Evolutionary conservation across 1,140 invertebrate genomes (phyloP).

Genomic region (Atta texana): DNA sequence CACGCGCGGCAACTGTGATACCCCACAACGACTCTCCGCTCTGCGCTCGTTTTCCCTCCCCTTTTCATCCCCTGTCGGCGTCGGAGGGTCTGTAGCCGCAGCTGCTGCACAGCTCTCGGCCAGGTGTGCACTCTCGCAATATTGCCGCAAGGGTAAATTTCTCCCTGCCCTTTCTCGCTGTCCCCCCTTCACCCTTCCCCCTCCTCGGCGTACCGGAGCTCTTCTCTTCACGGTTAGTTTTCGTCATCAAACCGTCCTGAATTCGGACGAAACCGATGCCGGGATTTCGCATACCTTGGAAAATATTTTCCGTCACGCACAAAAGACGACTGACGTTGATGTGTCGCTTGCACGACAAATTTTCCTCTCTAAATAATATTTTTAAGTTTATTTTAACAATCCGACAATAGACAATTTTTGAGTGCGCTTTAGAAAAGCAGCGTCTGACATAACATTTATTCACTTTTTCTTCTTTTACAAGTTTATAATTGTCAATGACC

Average conservation of each 20-base stretch:
- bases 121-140: conserved; percentile 84
- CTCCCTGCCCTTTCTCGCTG: conserved; percentile 9
- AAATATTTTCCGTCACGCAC: conserved; percentile 48
- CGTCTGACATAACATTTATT: background rate
- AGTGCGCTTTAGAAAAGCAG: background rate
- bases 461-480: background rate
- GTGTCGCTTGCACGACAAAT: background rate
- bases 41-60: conserved; percentile 77
- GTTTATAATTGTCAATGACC: background rate
- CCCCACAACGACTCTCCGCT: conserved; percentile 71
- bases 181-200: background rate
- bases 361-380: background rate
- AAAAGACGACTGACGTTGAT: background rate
- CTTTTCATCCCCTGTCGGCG: conserved; percentile 83
- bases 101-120: conserved; percentile 82
- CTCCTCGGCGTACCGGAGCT: conserved; percentile 21
- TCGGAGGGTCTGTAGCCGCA: conserved; percentile 81
- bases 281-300: conserved; percentile 56
- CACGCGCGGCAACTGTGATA: conserved; percentile 64
- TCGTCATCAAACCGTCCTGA: conserved; percentile 49
- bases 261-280: conserved; percentile 43
- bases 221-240: conserved; percentile 45
- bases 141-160: conserved; percentile 79
- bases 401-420: background rate
- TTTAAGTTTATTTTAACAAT: background rate